These are phyloP conservation scores for Drosophila anomalipes DNA, from an alignment of 2,888 invertebrate species.

Conservation along the genomic window DNA sequence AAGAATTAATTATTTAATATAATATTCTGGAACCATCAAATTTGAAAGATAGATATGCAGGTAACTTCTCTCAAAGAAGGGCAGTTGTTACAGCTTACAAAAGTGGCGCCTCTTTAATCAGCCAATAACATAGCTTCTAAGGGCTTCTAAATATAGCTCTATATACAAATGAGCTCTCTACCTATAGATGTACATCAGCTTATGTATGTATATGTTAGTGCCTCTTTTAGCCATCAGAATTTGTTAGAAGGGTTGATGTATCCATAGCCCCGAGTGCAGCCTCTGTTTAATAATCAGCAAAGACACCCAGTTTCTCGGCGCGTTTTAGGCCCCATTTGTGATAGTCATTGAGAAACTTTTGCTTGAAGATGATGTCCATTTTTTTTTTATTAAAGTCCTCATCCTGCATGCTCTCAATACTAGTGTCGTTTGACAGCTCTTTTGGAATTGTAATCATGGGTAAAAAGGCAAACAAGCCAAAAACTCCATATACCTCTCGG, in stretches of 20 bases:
- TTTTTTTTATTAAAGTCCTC: slow-evolving; percentile 60
- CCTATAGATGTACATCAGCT: too few relatives aligned
- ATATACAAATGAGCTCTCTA: too few relatives aligned
- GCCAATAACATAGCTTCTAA: too few relatives aligned
- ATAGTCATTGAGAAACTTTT: slow-evolving; percentile 67
- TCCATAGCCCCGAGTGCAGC: not conserved
- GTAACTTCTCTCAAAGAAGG: too few relatives aligned
- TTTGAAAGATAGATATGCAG: too few relatives aligned
- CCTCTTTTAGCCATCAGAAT: too few relatives aligned
- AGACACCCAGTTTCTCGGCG: slow-evolving; percentile 75
- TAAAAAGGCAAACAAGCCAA: slow-evolving; percentile 75
- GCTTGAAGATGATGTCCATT: slow-evolving; percentile 65
- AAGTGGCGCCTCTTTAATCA: too few relatives aligned
- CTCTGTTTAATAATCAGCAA: slow-evolving; percentile 65
- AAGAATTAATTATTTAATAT: too few relatives aligned
- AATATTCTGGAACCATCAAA: too few relatives aligned
- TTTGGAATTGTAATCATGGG: slow-evolving; percentile 78
- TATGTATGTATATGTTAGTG: too few relatives aligned
- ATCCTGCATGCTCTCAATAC: slow-evolving; percentile 71
- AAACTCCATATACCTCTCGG: slow-evolving; percentile 79
- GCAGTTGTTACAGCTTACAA: too few relatives aligned
- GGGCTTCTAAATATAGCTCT: too few relatives aligned
- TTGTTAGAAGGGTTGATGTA: slow-evolving; percentile 2
- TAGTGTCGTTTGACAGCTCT: slow-evolving; percentile 67
- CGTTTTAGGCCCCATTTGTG: slow-evolving; percentile 75